These are phyloP conservation scores for Merluccius polli DNA, from an alignment of 2,797 vertebrate genomes.

Conservation along the genomic window DNA sequence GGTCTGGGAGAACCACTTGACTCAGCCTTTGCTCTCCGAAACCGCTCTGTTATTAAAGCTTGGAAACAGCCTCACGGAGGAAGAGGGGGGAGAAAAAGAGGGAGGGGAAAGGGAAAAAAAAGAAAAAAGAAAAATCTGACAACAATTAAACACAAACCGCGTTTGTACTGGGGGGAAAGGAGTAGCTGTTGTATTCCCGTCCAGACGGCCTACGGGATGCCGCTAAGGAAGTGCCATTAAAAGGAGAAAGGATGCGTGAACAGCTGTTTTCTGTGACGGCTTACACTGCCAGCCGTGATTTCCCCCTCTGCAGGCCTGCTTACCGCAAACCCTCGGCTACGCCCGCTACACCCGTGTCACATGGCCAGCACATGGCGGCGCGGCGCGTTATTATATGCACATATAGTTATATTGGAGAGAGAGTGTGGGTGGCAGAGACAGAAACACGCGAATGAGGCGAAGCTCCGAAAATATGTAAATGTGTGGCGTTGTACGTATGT, in stretches of 20 bases:
- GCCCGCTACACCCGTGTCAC: conserved; percentile 54
- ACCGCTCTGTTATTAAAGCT: conserved; percentile 60
- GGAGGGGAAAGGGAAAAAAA: background rate
- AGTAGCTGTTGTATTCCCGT: conserved; percentile 67
- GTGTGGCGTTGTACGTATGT: background rate
- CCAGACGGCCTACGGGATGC: conserved; percentile 64
- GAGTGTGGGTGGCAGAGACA: background rate
- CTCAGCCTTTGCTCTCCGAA: conserved; percentile 51
- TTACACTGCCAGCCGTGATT: conserved; percentile 64
- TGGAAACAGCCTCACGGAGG: conserved; percentile 49
- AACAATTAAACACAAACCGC: conserved; percentile 72
- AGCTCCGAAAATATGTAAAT: background rate
- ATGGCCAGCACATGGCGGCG: conserved; percentile 63
- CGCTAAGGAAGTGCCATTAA: conserved; percentile 72
- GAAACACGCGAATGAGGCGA: background rate
- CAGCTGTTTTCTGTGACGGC: conserved; percentile 72
- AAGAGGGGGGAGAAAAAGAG: background rate
- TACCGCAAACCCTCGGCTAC: conserved; percentile 15
- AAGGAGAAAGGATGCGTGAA: conserved; percentile 73
- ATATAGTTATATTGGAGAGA: conserved; percentile 9
- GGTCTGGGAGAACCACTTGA: conserved; percentile 46
- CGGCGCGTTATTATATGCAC: conserved; percentile 15
- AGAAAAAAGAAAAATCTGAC: conserved; percentile 65
- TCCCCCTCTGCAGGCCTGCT: conserved; percentile 48
- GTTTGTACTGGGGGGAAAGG: conserved; percentile 63